A percentile compares a stretch with the other conserved stretches of the same genome.
Evolutionary conservation across 2,113 vertebrate genomes (phyloP).

Genomic region (Phocoena phocoena): DNA sequence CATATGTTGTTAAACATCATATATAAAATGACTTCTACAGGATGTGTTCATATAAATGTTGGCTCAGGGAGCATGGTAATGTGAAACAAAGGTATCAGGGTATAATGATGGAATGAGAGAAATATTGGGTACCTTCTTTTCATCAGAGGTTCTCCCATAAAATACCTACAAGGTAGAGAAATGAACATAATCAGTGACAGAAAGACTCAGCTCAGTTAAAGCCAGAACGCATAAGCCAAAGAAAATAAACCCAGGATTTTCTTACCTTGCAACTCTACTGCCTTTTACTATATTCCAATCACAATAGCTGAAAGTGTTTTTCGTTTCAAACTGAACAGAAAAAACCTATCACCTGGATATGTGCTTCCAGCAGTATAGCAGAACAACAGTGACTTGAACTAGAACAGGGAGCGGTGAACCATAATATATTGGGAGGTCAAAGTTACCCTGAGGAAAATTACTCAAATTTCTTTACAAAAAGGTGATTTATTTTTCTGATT

Average conservation of each 20-base stretch:
- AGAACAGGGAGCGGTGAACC: neutral
- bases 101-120: neutral
- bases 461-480: slow-evolving; percentile 5
- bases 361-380: neutral
- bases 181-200: neutral
- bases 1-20: neutral
- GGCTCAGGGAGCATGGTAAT: neutral
- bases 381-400: neutral
- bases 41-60: neutral
- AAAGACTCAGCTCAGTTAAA: neutral
- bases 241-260: neutral
- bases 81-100: neutral
- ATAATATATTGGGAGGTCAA: neutral
- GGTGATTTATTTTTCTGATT: slow-evolving; percentile 7
- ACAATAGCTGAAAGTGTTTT: neutral
- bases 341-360: neutral
- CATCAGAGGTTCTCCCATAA: neutral
- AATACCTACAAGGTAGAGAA: neutral
- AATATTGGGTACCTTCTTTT: neutral
- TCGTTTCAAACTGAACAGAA: neutral
- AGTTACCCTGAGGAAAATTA: neutral
- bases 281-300: neutral
- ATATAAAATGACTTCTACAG: neutral
- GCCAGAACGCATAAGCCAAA: neutral
- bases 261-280: neutral